Evolutionary conservation across 2,888 invertebrate genomes (phyloP).

Genomic region (Drosophila flavopinicola): DNA sequence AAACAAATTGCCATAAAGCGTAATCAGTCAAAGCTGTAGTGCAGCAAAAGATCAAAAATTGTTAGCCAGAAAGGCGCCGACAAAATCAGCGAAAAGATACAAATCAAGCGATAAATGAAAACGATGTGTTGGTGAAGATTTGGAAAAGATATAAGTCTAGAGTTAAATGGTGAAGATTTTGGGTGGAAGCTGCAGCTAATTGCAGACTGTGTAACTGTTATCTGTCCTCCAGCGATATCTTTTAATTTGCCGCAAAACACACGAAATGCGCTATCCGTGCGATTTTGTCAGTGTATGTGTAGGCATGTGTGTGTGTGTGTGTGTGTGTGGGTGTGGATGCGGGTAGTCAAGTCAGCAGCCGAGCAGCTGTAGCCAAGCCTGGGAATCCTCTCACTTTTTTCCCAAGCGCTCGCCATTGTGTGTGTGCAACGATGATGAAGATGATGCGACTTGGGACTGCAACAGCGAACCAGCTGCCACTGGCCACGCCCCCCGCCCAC

Average conservation of each 20-base stretch:
- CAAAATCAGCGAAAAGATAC: slow-evolving; percentile 32
- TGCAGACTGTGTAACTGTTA: slow-evolving; percentile 50
- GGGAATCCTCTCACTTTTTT: slow-evolving; percentile 84
- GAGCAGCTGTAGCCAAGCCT: slow-evolving; percentile 58
- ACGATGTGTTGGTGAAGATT: background rate
- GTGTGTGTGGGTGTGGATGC: slow-evolving; percentile 49
- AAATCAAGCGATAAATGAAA: slow-evolving; percentile 33
- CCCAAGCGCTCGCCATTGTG: slow-evolving; percentile 58
- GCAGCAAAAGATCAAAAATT: slow-evolving; percentile 10
- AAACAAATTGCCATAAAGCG: slow-evolving; percentile 57
- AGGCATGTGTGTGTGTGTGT: slow-evolving; percentile 12
- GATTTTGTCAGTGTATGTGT: slow-evolving; percentile 7
- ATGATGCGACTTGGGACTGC: slow-evolving; percentile 51
- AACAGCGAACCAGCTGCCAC: slow-evolving; percentile 23
- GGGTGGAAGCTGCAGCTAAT: slow-evolving; percentile 49
- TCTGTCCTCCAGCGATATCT: slow-evolving; percentile 56
- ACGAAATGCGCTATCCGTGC: slow-evolving; percentile 53
- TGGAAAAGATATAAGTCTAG: slow-evolving; percentile 33
- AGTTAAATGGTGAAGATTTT: slow-evolving; percentile 23
- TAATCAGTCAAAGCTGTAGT: slow-evolving; percentile 50
- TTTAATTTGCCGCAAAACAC: slow-evolving; percentile 79
- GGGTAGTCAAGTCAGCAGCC: slow-evolving; percentile 34
- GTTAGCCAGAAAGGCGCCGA: slow-evolving; percentile 6
- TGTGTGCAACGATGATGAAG: slow-evolving; percentile 66
- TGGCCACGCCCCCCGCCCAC: slow-evolving; percentile 11